phyloP scores from a whole-genome alignment of 1,140 invertebrate genomes.

The Drosophila willistoni region DNA sequence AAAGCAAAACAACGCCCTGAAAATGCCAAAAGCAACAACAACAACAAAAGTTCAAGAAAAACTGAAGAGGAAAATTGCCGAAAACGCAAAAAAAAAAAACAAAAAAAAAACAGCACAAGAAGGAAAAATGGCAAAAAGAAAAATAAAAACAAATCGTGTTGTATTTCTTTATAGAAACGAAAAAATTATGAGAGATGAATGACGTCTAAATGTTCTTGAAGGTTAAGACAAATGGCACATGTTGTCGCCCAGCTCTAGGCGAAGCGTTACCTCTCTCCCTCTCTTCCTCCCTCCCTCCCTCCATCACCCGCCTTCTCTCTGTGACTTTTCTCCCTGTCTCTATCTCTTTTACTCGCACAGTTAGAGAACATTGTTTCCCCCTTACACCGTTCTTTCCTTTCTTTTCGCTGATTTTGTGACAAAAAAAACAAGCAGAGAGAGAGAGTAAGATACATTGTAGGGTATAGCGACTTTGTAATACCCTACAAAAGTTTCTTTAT shows the following conservation, averaged over 20 bases:
- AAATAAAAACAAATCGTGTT: conserved; percentile 58
- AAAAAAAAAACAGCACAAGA: background rate
- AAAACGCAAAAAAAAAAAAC: background rate
- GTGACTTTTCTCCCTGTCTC: background rate
- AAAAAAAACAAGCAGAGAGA: background rate
- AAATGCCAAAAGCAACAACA: conserved; percentile 22
- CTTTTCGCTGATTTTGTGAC: conserved; percentile 31
- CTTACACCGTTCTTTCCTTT: background rate
- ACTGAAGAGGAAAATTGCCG: background rate
- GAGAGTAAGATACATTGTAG: background rate
- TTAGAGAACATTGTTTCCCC: background rate
- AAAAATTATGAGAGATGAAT: conserved; percentile 77
- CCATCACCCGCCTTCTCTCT: background rate
- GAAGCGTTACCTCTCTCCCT: background rate
- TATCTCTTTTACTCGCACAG: background rate
- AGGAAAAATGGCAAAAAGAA: conserved; percentile 33
- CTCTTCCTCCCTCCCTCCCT: background rate
- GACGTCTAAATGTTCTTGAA: conserved; percentile 79
- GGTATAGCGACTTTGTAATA: background rate
- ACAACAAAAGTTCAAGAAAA: conserved; percentile 14
- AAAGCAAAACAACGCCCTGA: conserved; percentile 28
- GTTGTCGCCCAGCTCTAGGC: conserved; percentile 51
- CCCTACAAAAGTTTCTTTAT: background rate
- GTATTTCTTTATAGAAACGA: conserved; percentile 36
- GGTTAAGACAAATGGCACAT: conserved; percentile 78